Base-by-base conservation (phyloP, 2,888 invertebrate genomes). In the Liopterus haemorrhoidalis region DNA sequence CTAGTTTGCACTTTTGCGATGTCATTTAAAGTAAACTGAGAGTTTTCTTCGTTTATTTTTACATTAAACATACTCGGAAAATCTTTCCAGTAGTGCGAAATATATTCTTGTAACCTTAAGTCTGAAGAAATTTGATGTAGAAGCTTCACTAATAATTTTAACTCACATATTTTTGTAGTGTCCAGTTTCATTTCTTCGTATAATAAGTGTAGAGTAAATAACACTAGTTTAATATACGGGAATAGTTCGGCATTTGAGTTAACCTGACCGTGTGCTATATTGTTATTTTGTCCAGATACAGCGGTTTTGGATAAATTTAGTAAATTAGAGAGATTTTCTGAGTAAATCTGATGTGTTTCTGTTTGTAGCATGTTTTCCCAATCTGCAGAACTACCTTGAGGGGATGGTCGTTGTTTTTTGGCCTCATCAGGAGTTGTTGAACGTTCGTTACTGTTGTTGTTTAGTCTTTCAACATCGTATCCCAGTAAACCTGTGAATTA, bases 161-260 rank as follows among this genome's bases (percentile, higher is more conserved):
- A 64, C 54, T 84, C 80, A 43, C 79, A 79, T 33, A 76, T 74
- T 53, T 85, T 68, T 0, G 86, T 69, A 0, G 78, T 75, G 58
- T 90, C 85, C 43, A 94, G 65, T 62, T 94, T 94, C 3, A 90
- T 71, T 61, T 94, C 93, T 73, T 95, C 94, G 59, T 94, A 94
- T 0, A 93, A 73, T 20, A 95, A 70, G 70, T 95, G 95, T 22
- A 95, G 71, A 0, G 85, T 76, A 61, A 81, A 89, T 44, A 92
- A 73, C 20, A 93, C 74, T 40, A 85, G 73, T 4, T 85, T 75
- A 8, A 87, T 76, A 56, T 83, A 79, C 0, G 80, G 75, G 57
- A 87, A 91, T 2, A 93, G 68, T 1, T 80, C 63, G 0, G 85
- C 77, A 48, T 76, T 78, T 0, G 73, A 65, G 56, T 83, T 81